These are phyloP conservation scores for Clitarchus hookeri DNA, from an alignment of 2,888 invertebrate genomes.

Conservation along the genomic window DNA sequence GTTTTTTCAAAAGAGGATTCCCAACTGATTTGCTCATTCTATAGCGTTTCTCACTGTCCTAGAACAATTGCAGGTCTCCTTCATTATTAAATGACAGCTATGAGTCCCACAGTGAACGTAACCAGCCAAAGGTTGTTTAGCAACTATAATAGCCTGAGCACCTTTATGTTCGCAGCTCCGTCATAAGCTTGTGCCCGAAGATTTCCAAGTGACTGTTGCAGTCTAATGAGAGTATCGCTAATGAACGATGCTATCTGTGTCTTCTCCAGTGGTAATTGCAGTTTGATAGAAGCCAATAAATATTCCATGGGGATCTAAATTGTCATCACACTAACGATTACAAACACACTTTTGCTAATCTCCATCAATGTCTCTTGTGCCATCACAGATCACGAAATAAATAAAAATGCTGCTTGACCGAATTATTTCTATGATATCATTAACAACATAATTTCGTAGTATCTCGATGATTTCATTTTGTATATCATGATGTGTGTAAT, in stretches of 20 bases:
- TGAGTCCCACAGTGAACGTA: no score
- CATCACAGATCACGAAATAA: background rate
- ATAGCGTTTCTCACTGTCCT: no score
- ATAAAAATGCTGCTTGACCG: background rate
- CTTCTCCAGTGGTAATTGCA: background rate
- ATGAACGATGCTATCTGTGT: background rate
- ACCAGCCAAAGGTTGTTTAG: no score
- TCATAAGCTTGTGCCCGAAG: no score
- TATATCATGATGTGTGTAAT: background rate
- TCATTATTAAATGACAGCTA: no score
- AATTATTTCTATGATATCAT: background rate
- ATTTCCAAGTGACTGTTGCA: no score
- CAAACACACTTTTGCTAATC: background rate
- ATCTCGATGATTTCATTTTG: background rate
- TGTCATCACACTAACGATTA: background rate
- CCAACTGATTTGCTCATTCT: no score
- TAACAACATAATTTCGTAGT: background rate
- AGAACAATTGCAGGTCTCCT: no score
- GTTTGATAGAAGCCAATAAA: background rate
- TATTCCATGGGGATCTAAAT: background rate
- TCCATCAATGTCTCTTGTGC: background rate
- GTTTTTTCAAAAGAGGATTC: no score
- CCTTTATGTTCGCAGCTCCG: no score
- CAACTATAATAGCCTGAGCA: no score
- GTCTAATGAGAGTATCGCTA: no score